Evolutionary conservation across 2,888 invertebrate species (phyloP).

Genomic region (Pristionchus mayeri): DNA sequence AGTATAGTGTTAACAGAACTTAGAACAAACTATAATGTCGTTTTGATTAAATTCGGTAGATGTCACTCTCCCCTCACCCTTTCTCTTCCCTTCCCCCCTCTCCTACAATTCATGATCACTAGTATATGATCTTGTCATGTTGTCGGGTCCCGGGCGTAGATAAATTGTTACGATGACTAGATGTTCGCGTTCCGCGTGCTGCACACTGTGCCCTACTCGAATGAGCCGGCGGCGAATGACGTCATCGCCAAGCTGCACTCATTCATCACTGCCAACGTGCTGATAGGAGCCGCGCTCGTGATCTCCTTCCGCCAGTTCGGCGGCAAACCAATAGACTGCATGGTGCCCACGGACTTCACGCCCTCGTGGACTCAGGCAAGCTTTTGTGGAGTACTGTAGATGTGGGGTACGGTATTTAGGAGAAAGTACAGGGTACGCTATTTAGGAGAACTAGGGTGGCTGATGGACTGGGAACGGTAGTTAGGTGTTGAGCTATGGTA

Average conservation of each 20-base stretch:
- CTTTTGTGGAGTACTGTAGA: too few relatives aligned
- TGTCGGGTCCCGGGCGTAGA: too few relatives aligned
- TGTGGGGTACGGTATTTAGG: not conserved
- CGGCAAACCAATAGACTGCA: conserved; percentile 73
- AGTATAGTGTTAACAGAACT: too few relatives aligned
- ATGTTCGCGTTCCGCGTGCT: conserved; percentile 74
- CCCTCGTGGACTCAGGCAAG: conserved; percentile 63
- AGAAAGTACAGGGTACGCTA: not conserved
- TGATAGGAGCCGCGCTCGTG: conserved; percentile 72
- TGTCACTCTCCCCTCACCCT: too few relatives aligned
- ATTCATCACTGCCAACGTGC: conserved; percentile 73
- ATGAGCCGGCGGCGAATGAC: conserved; percentile 70
- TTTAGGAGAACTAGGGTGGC: too few relatives aligned
- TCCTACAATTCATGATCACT: too few relatives aligned
- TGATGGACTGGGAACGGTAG: too few relatives aligned
- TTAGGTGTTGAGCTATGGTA: too few relatives aligned
- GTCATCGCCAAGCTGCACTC: conserved; percentile 71
- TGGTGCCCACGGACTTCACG: conserved; percentile 68
- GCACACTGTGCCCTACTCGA: conserved; percentile 74
- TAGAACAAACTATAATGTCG: too few relatives aligned
- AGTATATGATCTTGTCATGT: too few relatives aligned
- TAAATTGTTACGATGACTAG: not conserved
- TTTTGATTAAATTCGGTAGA: too few relatives aligned
- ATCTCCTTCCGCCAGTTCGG: conserved; percentile 75
- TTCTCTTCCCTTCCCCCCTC: too few relatives aligned